A percentile compares a stretch with the other conserved stretches of the same genome.
These are phyloP conservation scores for Setipinna tenuifilis DNA, from an alignment of 2,797 vertebrate species.

Conservation along the genomic window DNA sequence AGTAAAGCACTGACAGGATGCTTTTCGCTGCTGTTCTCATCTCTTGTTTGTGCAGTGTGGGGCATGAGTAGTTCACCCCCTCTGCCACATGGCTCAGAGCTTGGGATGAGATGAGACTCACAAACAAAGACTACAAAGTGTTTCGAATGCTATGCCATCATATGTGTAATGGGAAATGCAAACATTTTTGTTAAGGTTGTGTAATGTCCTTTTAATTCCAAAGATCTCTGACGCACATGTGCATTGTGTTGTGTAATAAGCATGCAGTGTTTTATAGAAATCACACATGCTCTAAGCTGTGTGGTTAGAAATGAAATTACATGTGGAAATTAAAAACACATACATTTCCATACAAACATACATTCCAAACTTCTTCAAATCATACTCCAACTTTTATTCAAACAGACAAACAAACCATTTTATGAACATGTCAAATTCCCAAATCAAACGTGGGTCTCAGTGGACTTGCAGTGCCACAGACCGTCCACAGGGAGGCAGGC, in stretches of 20 bases:
- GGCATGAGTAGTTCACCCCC: background rate
- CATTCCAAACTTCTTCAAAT: background rate
- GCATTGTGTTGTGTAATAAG: background rate
- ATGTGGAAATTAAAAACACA: background rate
- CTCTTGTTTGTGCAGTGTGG: background rate
- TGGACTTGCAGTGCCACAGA: slow-evolving; percentile 14
- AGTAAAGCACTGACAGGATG: slow-evolving; percentile 43
- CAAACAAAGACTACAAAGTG: background rate
- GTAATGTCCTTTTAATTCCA: background rate
- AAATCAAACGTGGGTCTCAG: background rate
- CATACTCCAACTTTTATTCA: background rate
- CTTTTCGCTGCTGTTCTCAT: slow-evolving; percentile 35
- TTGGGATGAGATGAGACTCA: background rate
- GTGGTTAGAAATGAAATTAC: background rate
- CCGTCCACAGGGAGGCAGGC: slow-evolving; percentile 64
- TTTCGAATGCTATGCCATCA: background rate
- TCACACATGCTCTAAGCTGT: background rate
- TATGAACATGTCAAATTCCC: background rate
- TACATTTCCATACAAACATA: background rate
- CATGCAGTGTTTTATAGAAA: background rate
- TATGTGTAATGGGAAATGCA: background rate
- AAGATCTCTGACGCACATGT: background rate
- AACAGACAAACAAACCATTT: background rate
- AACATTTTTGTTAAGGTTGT: background rate
- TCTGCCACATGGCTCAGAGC: background rate